A percentile compares a stretch with the other conserved stretches of the same genome.
Conservation (phyloP, 2,888 invertebrate species). For the Drosophila siamana region DNA sequence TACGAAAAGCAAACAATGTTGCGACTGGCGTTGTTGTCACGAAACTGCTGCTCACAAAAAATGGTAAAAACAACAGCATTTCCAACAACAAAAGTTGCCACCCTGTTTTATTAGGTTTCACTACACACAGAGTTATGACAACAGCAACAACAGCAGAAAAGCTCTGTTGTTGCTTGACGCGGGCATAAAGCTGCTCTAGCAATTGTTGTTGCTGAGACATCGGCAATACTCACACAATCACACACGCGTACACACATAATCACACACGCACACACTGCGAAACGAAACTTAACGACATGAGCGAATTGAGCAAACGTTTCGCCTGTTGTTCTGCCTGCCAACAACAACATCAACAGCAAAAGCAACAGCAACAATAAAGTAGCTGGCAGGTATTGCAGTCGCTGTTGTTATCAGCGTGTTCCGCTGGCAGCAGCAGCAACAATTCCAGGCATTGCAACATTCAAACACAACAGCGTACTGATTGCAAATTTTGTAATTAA, state of each 20-base stretch:
- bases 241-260: too few species aligned
- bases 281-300: too few species aligned
- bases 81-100: constrained; percentile 44
- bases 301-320: constrained; percentile 43
- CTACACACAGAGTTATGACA: constrained; percentile 45
- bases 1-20: constrained; percentile 69
- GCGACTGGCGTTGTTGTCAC: constrained; percentile 53
- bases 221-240: constrained; percentile 32
- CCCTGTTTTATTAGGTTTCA: constrained; percentile 66
- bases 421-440: constrained; percentile 23
- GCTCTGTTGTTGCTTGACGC: constrained; percentile 32
- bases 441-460: constrained; percentile 49
- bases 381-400: constrained; percentile 34
- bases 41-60: constrained; percentile 61
- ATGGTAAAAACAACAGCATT: constrained; percentile 36
- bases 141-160: constrained; percentile 35
- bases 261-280: too few species aligned
- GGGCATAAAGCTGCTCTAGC: constrained; percentile 13
- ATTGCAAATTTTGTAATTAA: constrained; percentile 57
- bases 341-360: constrained; percentile 14
- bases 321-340: constrained; percentile 48
- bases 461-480: constrained; percentile 52
- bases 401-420: constrained; percentile 47
- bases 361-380: constrained; percentile 13
- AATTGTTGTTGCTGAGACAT: constrained; percentile 39